Evolutionary conservation across 2,888 invertebrate species (phyloP), one percentile per base, ranked within the genome.

Genomic region (Archips xylosteana): DNA sequence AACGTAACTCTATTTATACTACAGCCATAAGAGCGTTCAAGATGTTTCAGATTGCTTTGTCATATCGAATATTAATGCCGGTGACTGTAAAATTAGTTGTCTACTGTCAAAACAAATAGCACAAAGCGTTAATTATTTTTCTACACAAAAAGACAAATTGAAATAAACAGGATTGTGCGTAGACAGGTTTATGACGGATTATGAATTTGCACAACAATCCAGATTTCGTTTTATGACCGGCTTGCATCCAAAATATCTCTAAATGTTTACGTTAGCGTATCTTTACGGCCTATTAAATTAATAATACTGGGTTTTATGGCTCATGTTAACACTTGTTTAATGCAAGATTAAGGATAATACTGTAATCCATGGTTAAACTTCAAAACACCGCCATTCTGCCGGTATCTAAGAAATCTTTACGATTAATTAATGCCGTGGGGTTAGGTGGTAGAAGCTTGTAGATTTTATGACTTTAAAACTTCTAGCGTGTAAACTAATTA

Each of bases 251-350:
- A 70, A 74, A 74, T 74, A 70, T 64, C 65, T 74, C 61, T 36
- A 65, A 63, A 60, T 74, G 74, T 74, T 74, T 65, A 74, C 73
- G 64, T 60, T 74, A 45, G 65, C 34, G 64, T 36, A 47, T 61
- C 65, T 69, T 74, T 74, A 74, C 42, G 69, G 60, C 39, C 64
- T 60, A 70, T 64, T 47, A 74, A 74, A 74, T 70, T 74, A 67
- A 73, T 73, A 71, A 62, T 42, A 36, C 51, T 6, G 10, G 42
- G 63, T 60, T 69, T 74, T 51, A 69, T 42, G 64, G 60, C 23
- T 34, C 51, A 54, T 60, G 61, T 70, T 74, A 74, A 74, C 70
- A 74, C 70, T 74, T 64, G 69, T 70, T 74, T 73, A 73, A 59
- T 73, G 73, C 73, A 49, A 69, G 73, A 68, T 73, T 69, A 69